Base-by-base conservation (phyloP, 2,888 invertebrate genomes). In the Tetanocera ferruginea region DNA sequence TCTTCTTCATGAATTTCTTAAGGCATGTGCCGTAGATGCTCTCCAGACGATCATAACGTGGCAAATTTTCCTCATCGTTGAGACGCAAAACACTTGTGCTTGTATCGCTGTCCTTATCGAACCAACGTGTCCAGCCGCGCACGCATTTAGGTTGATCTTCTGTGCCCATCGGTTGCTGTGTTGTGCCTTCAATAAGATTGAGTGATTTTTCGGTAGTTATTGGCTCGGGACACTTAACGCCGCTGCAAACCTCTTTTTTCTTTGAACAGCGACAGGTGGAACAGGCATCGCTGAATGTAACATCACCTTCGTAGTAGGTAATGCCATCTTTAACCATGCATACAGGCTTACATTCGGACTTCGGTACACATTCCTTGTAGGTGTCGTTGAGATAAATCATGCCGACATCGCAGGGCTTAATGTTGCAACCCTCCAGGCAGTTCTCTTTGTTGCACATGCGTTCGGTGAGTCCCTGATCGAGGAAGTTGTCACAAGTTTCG, bases 341-440 rank as follows among this genome's bases (percentile, higher is more conserved):
- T 1, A 94, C 89, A 0, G 93, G 93, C 80, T 92, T 92, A 88
- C 97, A 97, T 67, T 92, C 91, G 0, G 92, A 91, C 74, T 93
- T 92, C 0, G 95, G 94, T 5, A 97, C 93, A 86, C 97, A 97
- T 52, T 94, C 93, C 0, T 90, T 89, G 62, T 93, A 92, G 0
- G 93, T 92, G 17, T 92, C 91, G 88, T 96, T 96, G 70, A 91
- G 90, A 87, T 94, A 95, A 0, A 97, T 93, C 81, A 94, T 91
- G 52, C 94, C 95, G 43, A 92, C 91, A 0, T 94, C 92, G 82
- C 97, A 97, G 4, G 92, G 89, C 84, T 95, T 94, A 0, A 94
- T 92, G 79, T 93, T 92, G 87, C 97, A 97, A 0, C 97, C 96
- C 91, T 97, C 97, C 14, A 96, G 91, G 82, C 96, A 96, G 4